Base-by-base conservation (phyloP, 2,888 invertebrate genomes). In the Acrobasis repandana region DNA sequence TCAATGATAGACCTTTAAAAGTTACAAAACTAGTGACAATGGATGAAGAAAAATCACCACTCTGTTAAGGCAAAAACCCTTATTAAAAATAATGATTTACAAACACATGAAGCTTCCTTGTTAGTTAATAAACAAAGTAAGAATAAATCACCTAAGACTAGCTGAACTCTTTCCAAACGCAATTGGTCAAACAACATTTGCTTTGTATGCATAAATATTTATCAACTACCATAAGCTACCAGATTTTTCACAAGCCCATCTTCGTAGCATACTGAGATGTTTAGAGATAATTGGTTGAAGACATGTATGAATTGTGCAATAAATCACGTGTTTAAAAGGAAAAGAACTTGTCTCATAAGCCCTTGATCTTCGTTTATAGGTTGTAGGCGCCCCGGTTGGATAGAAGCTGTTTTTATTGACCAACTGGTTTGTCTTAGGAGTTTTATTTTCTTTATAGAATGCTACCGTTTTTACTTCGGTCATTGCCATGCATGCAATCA, bases 211-310 rank as follows among this genome's bases (percentile, higher is more conserved):
- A 48, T 36, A 58, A 33, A 36, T 36, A 58, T 58, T 58, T 58
- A 48, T 58, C 57, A 34, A 34, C 14, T 18, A 34, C 57, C 57
- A 48, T 58, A 58, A 46, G 9, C 8, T 6, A 50, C 20, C 33
- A 8, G 11, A 10, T 56, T 58, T 57, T 58, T 58, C 47, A 58
- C 57, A 58, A 58, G 57, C 49, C 48, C 34, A 58, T 34, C 48
- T 48, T n/a, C 47, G 56, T 14, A 47, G 47, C 57, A 58, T 58
- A 49, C 33, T 49, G 16, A n/a, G 34, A 36, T 58, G 48, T 48
- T 57, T 57, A 51, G 28, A 59, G 48, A 57, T 43, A 60, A 51
- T 50, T 43, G 47, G 18, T 20, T 15, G 51, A 34, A 60, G 18
- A 50, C 57, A 48, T 57, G 52, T 34, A 11, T 36, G 47, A 33